A percentile compares a stretch with the other conserved stretches of the same genome.
phyloP scores from a whole-genome alignment of 2,888 invertebrate species.

The Melipona beecheii region DNA sequence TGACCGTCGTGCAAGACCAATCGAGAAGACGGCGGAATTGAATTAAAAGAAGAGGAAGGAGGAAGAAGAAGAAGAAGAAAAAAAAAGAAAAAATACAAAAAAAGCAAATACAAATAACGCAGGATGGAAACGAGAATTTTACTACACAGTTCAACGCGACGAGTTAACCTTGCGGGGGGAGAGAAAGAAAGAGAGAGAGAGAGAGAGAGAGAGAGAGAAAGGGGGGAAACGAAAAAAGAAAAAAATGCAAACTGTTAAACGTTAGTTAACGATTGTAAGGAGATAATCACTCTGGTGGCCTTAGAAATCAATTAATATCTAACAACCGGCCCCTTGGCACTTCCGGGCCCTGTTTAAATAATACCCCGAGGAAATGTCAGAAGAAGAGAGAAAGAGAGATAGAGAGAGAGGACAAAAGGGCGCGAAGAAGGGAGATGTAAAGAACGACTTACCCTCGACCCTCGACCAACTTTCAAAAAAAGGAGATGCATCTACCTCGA shows the following conservation, averaged over 20 bases:
- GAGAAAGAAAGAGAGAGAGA: slow-evolving; percentile 43
- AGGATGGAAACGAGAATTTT: slow-evolving; percentile 54
- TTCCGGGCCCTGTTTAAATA: slow-evolving; percentile 71
- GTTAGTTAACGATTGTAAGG: slow-evolving; percentile 78
- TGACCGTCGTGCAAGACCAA: slow-evolving; percentile 63
- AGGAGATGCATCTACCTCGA: slow-evolving; percentile 67
- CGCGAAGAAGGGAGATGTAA: slow-evolving; percentile 5
- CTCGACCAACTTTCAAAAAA: slow-evolving; percentile 62
- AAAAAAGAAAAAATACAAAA: slow-evolving; percentile 13
- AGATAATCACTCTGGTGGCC: slow-evolving; percentile 83
- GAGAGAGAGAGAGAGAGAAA: slow-evolving; percentile 28
- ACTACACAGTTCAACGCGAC: slow-evolving; percentile 21
- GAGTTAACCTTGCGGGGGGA: slow-evolving; percentile 17
- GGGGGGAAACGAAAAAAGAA: slow-evolving; percentile 54
- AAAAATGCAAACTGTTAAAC: slow-evolving; percentile 73
- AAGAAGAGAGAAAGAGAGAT: slow-evolving; percentile 28
- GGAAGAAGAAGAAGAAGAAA: slow-evolving; percentile 29
- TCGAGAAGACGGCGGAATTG: slow-evolving; percentile 43
- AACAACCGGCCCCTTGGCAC: slow-evolving; percentile 77
- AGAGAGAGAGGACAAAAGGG: slow-evolving; percentile 21
- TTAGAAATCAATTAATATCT: slow-evolving; percentile 82
- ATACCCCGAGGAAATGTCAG: slow-evolving; percentile 43
- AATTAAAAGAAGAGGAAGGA: slow-evolving; percentile 37
- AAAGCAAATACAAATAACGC: slow-evolving; percentile 41
- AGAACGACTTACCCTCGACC: slow-evolving; percentile 51